Conservation (phyloP, 2,113 vertebrate genomes). For the Seriola dumerili region DNA sequence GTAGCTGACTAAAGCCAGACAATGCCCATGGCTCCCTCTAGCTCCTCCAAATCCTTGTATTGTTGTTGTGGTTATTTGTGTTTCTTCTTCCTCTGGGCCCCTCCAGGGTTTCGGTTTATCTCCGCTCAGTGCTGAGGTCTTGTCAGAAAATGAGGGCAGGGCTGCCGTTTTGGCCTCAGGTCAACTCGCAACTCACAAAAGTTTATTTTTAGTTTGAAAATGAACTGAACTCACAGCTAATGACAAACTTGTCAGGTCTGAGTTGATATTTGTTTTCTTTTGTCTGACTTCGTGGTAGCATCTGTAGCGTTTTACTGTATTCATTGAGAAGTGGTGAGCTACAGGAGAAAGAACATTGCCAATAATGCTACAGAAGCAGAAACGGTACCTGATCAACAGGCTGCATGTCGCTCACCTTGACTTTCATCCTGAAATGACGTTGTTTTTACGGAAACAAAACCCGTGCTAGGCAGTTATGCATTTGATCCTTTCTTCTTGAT, state of each 20-base stretch:
- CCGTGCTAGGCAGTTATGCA: neutral
- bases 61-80: conserved; percentile 79
- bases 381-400: neutral
- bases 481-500: neutral
- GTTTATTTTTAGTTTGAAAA: conserved; percentile 59
- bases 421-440: conserved; percentile 17
- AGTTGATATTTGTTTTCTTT: neutral
- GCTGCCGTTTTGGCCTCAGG: conserved; percentile 68
- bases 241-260: conserved; percentile 41
- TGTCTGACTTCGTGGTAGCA: neutral
- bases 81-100: conserved; percentile 64
- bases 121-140: conserved; percentile 70
- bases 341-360: neutral
- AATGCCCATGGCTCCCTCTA: conserved; percentile 70
- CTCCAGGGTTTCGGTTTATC: conserved; percentile 75
- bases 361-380: neutral
- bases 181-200: conserved; percentile 61
- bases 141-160: conserved; percentile 76
- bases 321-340: neutral
- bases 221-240: conserved; percentile 38
- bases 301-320: conserved; percentile 2
- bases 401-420: neutral
- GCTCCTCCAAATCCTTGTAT: conserved; percentile 80
- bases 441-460: neutral
- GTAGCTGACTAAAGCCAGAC: conserved; percentile 77